These are phyloP conservation scores for Ceryle rudis DNA, from an alignment of 2,797 vertebrate species.

Conservation along the genomic window DNA sequence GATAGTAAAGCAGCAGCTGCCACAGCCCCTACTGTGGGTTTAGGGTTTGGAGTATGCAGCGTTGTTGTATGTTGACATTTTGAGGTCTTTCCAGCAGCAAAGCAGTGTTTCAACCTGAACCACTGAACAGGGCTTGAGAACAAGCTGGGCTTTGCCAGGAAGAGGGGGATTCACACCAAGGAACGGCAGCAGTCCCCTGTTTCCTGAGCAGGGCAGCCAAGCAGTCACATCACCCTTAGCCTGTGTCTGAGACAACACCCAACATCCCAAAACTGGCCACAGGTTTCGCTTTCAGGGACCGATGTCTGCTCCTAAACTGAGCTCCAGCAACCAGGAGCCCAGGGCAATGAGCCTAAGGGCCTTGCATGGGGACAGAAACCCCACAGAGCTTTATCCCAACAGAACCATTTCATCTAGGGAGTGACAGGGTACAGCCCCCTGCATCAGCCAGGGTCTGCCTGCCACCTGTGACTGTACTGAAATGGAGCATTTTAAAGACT, in stretches of 20 bases:
- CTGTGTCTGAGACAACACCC: not conserved
- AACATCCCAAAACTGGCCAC: not conserved
- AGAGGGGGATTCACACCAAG: not conserved
- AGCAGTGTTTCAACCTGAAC: not conserved
- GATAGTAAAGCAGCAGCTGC: not conserved
- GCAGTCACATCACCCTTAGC: rapidly evolving
- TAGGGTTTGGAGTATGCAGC: not conserved
- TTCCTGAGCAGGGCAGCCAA: not conserved
- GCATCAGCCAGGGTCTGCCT: not conserved
- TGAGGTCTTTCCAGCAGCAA: not conserved
- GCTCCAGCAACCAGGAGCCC: not conserved
- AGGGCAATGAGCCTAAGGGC: not conserved
- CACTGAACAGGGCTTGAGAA: not conserved
- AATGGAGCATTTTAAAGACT: not conserved
- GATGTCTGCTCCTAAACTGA: not conserved
- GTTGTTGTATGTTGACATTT: not conserved
- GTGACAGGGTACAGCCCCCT: not conserved
- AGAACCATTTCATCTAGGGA: not conserved
- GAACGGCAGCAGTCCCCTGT: rapidly evolving
- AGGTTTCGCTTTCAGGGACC: not conserved
- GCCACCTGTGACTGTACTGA: not conserved
- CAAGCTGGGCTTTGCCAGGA: not conserved
- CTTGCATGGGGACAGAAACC: not conserved
- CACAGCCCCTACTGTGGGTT: rapidly evolving
- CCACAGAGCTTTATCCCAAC: not conserved